Percentiles rank a stretch among this genome's conserved stretches.
Evolutionary conservation across 2,888 invertebrate species (phyloP).

Genomic region (Leuctra nigra): DNA sequence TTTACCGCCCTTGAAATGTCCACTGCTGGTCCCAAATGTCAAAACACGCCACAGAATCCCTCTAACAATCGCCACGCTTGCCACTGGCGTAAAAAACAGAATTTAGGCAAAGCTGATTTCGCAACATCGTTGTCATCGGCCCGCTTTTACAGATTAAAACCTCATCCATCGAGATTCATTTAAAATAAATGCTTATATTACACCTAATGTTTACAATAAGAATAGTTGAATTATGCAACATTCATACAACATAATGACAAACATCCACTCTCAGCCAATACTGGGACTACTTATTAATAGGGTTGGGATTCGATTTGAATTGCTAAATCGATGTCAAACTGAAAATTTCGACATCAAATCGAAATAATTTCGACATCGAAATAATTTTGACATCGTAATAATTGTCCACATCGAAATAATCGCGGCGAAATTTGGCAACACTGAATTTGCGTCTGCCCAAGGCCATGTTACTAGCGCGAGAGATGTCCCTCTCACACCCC

Average conservation of each 20-base stretch:
- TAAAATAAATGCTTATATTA: constrained; percentile 21
- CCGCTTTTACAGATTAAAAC: background rate
- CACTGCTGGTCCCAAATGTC: constrained; percentile 23
- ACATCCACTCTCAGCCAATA: background rate
- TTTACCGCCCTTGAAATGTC: constrained; percentile 8
- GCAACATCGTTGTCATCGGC: background rate
- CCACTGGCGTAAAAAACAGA: background rate
- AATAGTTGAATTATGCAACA: background rate
- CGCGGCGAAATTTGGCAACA: no score
- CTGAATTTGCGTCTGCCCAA: no score
- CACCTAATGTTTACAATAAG: constrained; percentile 18
- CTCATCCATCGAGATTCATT: background rate
- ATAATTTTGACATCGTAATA: no score
- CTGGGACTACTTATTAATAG: constrained; percentile 4
- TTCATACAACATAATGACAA: constrained; percentile 16
- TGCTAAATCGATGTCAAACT: no score
- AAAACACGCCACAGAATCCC: constrained; percentile 9
- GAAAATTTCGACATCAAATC: no score
- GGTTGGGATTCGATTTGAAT: no score
- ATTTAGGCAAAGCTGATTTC: background rate
- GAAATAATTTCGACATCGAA: no score
- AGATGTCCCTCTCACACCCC: no score
- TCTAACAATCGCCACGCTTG: background rate
- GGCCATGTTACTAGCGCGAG: no score
- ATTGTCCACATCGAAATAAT: no score